Base-by-base conservation (phyloP, 2,113 vertebrate genomes). In the Microtus oregoni region DNA sequence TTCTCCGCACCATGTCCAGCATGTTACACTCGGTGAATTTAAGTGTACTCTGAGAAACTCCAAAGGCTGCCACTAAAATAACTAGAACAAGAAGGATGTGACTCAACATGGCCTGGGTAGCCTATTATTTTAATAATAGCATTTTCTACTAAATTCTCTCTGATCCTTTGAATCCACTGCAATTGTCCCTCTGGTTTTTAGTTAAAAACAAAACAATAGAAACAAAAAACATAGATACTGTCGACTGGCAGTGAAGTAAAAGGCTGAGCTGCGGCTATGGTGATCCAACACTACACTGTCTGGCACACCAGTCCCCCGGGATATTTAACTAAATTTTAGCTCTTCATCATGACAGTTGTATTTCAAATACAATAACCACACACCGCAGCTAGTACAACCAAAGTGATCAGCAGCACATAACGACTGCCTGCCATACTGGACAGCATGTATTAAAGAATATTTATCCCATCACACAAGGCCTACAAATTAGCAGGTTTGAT, bases 401-500 rank as follows among this genome's bases (percentile, higher is more conserved):
- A n/a, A 72, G n/a, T 44, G 47, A 22, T 35, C 65, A 91, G n/a
- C 2, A 68, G 61, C 28, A 58, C 70, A n/a, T 15, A 52, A 28
- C 67, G 24, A 81, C 68, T 24, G 30, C 61, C 83, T 72, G 89
- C 3, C 20, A 61, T 32, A 86, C 1, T 30, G 11, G n/a, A 77
- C 22, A 86, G 38, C n/a, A 10, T 8, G 77, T 15, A 65, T 67
- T 67, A 89, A 0, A 85, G 15, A 85, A 12, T n/a, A 92, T 22
- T 76, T 72, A 67, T 58, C 70, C 50, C 9, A 79, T 22, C 83
- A 70, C 9, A 52, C 72, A 77, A 26, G n/a, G 78, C 63, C 83
- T 90, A 41, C 8, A 76, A 61, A 86, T 90, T 32, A 90, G 52
- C 47, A 96, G 50, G 77, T 86, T 97, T 90, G 70, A 97, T 94